These are phyloP conservation scores for Drosophila incognita DNA, from an alignment of 2,888 invertebrate species.

Conservation along the genomic window DNA sequence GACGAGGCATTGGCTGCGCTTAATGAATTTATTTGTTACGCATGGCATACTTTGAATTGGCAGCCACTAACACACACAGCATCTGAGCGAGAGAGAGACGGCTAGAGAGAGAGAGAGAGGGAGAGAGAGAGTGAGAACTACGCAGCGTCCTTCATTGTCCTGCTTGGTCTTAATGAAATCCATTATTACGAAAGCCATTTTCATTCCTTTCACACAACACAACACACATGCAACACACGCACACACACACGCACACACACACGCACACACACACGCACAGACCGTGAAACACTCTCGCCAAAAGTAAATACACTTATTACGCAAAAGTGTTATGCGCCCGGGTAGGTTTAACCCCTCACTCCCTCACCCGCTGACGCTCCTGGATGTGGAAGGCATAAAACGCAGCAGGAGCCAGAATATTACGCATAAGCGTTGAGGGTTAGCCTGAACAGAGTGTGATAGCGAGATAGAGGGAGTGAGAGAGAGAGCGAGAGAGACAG, in stretches of 20 bases:
- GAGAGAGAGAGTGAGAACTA: neutral
- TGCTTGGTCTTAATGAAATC: constrained; percentile 79
- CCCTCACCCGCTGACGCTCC: constrained; percentile 1
- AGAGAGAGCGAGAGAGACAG: too few relatives aligned
- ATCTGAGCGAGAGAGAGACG: constrained; percentile 16
- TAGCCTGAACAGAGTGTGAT: neutral
- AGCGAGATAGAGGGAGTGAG: constrained; percentile 2
- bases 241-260: constrained; percentile 25
- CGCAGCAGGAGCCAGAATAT: constrained; percentile 76
- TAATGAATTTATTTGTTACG: constrained; percentile 81
- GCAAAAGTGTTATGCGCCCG: constrained; percentile 75
- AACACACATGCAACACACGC: constrained; percentile 33
- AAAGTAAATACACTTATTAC: constrained; percentile 81
- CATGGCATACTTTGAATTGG: constrained; percentile 81
- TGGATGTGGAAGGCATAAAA: constrained; percentile 58
- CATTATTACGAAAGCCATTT: constrained; percentile 80
- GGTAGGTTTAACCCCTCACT: constrained; percentile 10
- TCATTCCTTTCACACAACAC: constrained; percentile 54
- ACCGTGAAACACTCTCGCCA: constrained; percentile 33
- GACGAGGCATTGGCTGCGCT: constrained; percentile 78
- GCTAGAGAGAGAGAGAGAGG: neutral
- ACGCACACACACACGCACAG: constrained; percentile 32
- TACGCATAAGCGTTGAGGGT: constrained; percentile 51
- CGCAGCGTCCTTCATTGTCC: constrained; percentile 66
- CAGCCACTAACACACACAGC: constrained; percentile 58